A percentile compares a stretch with the other conserved stretches of the same genome.
phyloP scores from a whole-genome alignment of 64 coral and sea anemone species.

The Dendronephthya gigantea region DNA sequence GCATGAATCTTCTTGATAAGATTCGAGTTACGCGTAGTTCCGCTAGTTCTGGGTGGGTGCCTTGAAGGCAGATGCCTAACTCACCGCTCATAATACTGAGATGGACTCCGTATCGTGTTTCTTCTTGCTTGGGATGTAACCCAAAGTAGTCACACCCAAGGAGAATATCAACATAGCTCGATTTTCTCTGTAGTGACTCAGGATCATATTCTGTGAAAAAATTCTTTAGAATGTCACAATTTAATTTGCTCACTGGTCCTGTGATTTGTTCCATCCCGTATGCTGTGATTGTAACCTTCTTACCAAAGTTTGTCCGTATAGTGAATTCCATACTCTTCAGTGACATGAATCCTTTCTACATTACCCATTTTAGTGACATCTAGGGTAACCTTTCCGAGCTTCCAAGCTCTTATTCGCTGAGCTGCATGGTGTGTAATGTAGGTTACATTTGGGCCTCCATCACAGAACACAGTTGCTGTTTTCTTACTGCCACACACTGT shows the following conservation, averaged over 20 bases:
- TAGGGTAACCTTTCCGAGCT: not conserved
- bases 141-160: too few relatives aligned
- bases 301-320: not conserved
- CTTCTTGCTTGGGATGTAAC: too few relatives aligned
- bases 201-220: not conserved
- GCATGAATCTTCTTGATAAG: too few relatives aligned
- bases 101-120: too few relatives aligned
- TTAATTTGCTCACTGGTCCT: not conserved
- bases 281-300: not conserved
- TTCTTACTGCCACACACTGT: not conserved
- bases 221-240: not conserved
- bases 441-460: not conserved
- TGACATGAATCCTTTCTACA: not conserved
- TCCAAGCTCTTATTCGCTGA: not conserved
- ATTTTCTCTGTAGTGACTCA: not conserved
- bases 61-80: too few relatives aligned
- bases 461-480: not conserved
- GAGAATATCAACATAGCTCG: not conserved
- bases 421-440: not conserved
- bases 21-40: too few relatives aligned
- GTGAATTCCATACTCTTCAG: not conserved
- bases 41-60: too few relatives aligned
- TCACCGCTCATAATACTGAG: too few relatives aligned
- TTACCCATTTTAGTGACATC: not conserved
- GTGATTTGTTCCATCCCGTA: slow-evolving; percentile 4